A percentile compares a stretch with the other conserved stretches of the same genome.
Conservation (phyloP, 2,113 vertebrate genomes). For the Ramphastos sulfuratus region DNA sequence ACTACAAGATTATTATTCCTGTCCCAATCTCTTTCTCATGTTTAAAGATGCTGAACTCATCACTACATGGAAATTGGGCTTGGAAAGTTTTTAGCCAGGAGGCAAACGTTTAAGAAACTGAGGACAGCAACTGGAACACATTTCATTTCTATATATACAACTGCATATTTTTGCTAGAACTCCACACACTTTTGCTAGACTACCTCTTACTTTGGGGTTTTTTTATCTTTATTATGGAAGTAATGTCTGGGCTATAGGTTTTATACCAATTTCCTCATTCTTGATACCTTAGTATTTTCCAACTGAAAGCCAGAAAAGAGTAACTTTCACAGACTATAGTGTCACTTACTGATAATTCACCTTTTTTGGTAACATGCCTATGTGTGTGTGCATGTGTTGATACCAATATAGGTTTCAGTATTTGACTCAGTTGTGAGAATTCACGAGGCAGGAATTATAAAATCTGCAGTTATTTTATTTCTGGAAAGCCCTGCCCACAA, state of each 20-base stretch:
- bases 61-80: background rate
- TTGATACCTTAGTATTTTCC: background rate
- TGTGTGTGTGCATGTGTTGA: accelerated
- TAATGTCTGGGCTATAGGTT: background rate
- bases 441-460: too few species aligned
- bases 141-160: background rate
- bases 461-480: too few species aligned
- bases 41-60: background rate
- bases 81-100: background rate
- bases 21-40: background rate
- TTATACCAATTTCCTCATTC: background rate
- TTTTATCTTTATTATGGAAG: background rate
- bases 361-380: background rate
- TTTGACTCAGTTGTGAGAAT: too few species aligned
- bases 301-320: background rate
- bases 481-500: too few species aligned
- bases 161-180: background rate
- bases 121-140: background rate
- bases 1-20: background rate
- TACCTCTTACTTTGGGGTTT: background rate
- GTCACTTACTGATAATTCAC: background rate
- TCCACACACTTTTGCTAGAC: background rate
- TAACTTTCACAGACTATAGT: background rate
- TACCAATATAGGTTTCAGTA: background rate
- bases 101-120: background rate